A percentile compares a stretch with the other conserved stretches of the same genome.
Evolutionary conservation across 2,113 vertebrate genomes (phyloP).

Genomic region (Galeopterus variegatus): DNA sequence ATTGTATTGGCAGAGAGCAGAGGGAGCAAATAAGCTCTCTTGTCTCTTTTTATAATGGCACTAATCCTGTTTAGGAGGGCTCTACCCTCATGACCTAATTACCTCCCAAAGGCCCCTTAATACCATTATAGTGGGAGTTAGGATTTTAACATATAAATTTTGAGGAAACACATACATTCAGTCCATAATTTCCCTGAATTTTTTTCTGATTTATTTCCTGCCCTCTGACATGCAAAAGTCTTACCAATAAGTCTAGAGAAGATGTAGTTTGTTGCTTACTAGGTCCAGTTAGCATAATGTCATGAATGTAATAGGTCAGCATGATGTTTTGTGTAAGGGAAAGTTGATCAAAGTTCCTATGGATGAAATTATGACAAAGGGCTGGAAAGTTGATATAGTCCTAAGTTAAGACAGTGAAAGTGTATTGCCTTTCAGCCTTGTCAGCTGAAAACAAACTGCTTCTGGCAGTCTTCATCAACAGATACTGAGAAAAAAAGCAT

Average conservation of each 20-base stretch:
- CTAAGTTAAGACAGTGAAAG: neutral
- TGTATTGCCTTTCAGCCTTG: neutral
- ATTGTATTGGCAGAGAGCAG: neutral
- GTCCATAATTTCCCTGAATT: neutral
- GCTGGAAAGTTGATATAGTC: neutral
- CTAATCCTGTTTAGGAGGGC: neutral
- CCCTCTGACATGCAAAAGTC: neutral
- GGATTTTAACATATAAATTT: neutral
- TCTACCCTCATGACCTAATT: neutral
- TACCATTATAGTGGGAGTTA: neutral
- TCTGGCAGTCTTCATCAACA: neutral
- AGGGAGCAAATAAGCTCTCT: neutral
- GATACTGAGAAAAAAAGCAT: neutral
- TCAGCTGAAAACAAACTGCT: neutral
- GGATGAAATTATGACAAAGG: neutral
- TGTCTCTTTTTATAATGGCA: neutral
- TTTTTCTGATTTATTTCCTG: neutral
- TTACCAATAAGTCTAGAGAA: neutral
- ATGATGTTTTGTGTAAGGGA: neutral
- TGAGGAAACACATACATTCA: neutral
- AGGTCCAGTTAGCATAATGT: neutral
- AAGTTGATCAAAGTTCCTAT: neutral
- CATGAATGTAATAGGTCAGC: neutral
- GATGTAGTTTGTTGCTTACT: neutral
- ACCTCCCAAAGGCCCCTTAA: neutral